Percentiles rank a stretch among this genome's conserved stretches.
Evolutionary conservation across 2,888 invertebrate species (phyloP).

Genomic region (Pilophorus perplexus): DNA sequence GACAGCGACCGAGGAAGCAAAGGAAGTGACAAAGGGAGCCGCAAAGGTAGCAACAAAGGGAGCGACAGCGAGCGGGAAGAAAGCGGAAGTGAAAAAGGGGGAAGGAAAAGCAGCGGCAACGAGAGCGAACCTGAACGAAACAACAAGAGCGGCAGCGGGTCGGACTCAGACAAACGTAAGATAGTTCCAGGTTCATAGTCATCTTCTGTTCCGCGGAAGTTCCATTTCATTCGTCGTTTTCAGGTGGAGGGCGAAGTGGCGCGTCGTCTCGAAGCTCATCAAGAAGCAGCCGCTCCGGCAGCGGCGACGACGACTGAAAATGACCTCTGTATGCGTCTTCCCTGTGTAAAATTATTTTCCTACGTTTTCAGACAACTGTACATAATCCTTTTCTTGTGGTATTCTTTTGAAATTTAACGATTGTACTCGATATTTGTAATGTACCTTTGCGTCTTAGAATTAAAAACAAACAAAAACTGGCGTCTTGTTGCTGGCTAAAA

Average conservation of each 20-base stretch:
- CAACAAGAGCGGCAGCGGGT: constrained; percentile 16
- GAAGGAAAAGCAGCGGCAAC: constrained; percentile 38
- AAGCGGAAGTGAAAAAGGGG: constrained; percentile 53
- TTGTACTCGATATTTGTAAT: too few relatives aligned
- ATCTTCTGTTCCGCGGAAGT: too few relatives aligned
- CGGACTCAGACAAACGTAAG: constrained; percentile 31
- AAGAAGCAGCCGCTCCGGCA: constrained; percentile 41
- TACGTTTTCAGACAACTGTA: too few relatives aligned
- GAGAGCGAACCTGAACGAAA: constrained; percentile 27
- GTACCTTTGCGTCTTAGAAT: too few relatives aligned
- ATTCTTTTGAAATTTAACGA: too few relatives aligned
- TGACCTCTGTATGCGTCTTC: too few relatives aligned
- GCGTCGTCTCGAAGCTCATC: constrained; percentile 39
- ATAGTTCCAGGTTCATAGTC: too few relatives aligned
- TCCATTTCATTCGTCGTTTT: too few relatives aligned
- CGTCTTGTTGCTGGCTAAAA: too few relatives aligned
- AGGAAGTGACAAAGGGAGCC: constrained; percentile 52
- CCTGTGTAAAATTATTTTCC: too few relatives aligned
- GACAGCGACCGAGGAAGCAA: constrained; percentile 47
- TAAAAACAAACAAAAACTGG: too few relatives aligned
- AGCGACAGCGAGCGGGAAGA: constrained; percentile 45
- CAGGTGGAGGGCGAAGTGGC: constrained; percentile 26
- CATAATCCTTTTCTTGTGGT: too few relatives aligned
- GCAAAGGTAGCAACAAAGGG: constrained; percentile 50
- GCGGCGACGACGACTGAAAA: constrained; percentile 42